Conservation (phyloP, 2,113 vertebrate species). For the Tragulus kanchil region DNA sequence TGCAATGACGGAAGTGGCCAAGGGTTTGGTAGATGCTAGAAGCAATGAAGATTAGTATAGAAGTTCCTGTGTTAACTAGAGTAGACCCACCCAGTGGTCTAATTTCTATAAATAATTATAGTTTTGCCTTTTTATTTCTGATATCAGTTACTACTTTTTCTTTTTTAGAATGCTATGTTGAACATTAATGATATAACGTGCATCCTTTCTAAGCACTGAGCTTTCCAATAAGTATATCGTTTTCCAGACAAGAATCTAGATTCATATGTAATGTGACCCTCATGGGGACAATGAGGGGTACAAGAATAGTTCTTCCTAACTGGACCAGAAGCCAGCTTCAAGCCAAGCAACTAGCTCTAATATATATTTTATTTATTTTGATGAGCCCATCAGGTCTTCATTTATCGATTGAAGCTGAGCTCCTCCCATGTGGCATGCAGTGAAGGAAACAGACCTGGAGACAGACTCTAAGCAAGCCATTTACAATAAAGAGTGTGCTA, state of each 20-base stretch:
- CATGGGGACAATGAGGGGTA: neutral
- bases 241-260: neutral
- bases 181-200: neutral
- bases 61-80: neutral
- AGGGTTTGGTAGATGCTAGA: neutral
- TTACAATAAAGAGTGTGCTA: neutral
- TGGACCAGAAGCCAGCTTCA: neutral
- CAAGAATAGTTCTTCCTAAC: neutral
- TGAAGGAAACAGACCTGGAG: neutral
- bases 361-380: neutral
- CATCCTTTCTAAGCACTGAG: neutral
- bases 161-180: neutral
- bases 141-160: neutral
- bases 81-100: neutral
- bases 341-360: neutral
- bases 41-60: neutral
- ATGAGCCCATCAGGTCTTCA: neutral
- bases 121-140: constrained; percentile 4
- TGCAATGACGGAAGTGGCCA: no score
- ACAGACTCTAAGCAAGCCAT: neutral
- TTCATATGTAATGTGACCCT: neutral
- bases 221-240: neutral
- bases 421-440: neutral
- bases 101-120: neutral
- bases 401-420: neutral